Evolutionary conservation across 2,113 vertebrate species (phyloP).

Genomic region (Platichthys flesus): DNA sequence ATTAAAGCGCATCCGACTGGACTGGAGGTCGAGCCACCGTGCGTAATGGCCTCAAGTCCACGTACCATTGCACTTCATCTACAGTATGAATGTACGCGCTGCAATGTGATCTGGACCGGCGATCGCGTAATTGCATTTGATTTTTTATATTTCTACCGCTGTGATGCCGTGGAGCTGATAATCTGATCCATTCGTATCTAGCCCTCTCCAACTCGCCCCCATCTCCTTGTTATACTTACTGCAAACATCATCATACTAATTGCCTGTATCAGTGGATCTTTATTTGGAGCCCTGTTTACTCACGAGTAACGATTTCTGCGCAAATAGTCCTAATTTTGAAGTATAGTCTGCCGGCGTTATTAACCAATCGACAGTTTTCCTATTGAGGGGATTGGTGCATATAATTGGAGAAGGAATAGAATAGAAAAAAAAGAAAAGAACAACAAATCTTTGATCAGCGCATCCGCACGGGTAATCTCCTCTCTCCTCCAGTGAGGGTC

Average conservation of each 20-base stretch:
- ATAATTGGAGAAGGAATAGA: constrained; percentile 25
- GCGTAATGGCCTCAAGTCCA: constrained; percentile 51
- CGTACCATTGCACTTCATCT: constrained; percentile 46
- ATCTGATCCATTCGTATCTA: constrained; percentile 55
- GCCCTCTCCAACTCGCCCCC: not conserved
- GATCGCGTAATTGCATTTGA: constrained; percentile 63
- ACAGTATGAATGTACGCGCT: constrained; percentile 20
- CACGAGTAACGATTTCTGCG: constrained; percentile 19
- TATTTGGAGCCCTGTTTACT: constrained; percentile 45
- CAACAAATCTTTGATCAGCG: constrained; percentile 58
- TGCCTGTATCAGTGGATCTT: constrained; percentile 44
- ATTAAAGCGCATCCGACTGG: constrained; percentile 47
- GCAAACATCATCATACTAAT: constrained; percentile 52
- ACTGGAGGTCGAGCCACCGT: constrained; percentile 27
- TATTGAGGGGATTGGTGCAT: constrained; percentile 26
- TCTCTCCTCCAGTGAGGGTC: constrained; percentile 49
- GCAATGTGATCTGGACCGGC: constrained; percentile 25
- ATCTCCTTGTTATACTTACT: constrained; percentile 5
- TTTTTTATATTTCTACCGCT: constrained; percentile 21
- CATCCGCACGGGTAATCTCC: constrained; percentile 47
- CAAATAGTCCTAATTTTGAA: constrained; percentile 19
- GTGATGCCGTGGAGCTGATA: constrained; percentile 56
- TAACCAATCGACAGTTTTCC: constrained; percentile 30
- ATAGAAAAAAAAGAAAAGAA: not conserved
- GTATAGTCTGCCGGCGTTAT: constrained; percentile 4